A percentile compares a stretch with the other conserved stretches of the same genome.
These are phyloP conservation scores for Ctenosaura bakeri DNA, from an alignment of 2,797 vertebrate genomes.

Conservation along the genomic window DNA sequence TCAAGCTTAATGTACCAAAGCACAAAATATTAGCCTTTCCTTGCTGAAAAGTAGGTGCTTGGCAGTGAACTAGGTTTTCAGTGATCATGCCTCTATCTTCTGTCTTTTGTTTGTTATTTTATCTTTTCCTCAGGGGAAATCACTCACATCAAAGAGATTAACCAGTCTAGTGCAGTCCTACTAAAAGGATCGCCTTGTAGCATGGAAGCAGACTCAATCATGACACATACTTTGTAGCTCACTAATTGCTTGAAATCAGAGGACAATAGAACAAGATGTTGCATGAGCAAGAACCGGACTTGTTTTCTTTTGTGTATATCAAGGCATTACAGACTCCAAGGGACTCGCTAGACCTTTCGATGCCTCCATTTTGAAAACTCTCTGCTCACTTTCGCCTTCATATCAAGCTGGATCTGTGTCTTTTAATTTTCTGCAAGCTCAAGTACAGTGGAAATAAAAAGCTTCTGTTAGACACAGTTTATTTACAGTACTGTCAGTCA, in stretches of 20 bases:
- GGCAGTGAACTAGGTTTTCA: slow-evolving; percentile 67
- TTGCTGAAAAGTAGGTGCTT: slow-evolving; percentile 67
- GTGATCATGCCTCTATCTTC: slow-evolving; percentile 78
- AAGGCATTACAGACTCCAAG: slow-evolving; percentile 81
- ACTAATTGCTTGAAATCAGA: slow-evolving; percentile 81
- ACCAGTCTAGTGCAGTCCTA: slow-evolving; percentile 93
- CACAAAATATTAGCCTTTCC: slow-evolving; percentile 63
- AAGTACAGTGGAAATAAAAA: slow-evolving; percentile 81
- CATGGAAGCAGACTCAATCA: slow-evolving; percentile 82
- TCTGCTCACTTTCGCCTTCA: slow-evolving; percentile 81
- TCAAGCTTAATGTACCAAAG: slow-evolving; percentile 63
- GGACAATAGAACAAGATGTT: slow-evolving; percentile 89
- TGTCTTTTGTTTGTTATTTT: slow-evolving; percentile 73
- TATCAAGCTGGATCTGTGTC: slow-evolving; percentile 82
- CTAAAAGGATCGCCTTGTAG: slow-evolving; percentile 86
- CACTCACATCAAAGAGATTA: slow-evolving; percentile 90
- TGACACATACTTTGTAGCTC: slow-evolving; percentile 82
- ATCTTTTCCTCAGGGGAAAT: slow-evolving; percentile 86
- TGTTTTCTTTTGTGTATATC: slow-evolving; percentile 81
- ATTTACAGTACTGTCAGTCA: slow-evolving; percentile 78
- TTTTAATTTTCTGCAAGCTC: slow-evolving; percentile 82
- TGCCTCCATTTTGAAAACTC: slow-evolving; percentile 80
- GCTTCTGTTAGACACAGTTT: slow-evolving; percentile 82
- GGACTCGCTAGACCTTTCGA: slow-evolving; percentile 78
- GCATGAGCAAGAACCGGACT: slow-evolving; percentile 93